Base-by-base conservation (phyloP, 2,888 invertebrate species). In the Itoplectis maculator region DNA sequence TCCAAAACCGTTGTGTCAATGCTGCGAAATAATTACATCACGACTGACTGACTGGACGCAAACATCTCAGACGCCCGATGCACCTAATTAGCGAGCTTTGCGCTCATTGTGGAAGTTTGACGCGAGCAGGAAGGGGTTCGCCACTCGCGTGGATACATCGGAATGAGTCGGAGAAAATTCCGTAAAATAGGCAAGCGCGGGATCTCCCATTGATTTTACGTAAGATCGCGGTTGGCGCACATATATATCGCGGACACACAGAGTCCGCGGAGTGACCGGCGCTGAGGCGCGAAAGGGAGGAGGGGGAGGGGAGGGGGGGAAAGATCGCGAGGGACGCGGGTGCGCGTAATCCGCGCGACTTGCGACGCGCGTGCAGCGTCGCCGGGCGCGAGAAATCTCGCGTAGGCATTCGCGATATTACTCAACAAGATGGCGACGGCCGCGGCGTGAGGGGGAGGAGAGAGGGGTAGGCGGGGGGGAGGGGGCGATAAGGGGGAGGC, bases 371-470 rank as follows among this genome's bases (percentile, higher is more conserved):
- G 56, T 56, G 66, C 11, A 40, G 61, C 23, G 35, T 59, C 73
- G 2, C 45, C 63, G 73, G 61, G 51, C 65, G 74, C 74, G 74
- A 74, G 74, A 65, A 74, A 63, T 74, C 74, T 74, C 78, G 61
- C 37, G 70, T 63, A 72, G 78, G 49, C 70, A 72, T 72, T 78
- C 78, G 51, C 7, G 51, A 65, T 69, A 78, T 78, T 78, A 70
- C 78, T 69, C 78, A 69, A 78, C 78, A 37, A 61, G 63, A 61
- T 51, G 63, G 73, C 47, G 61, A 45, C 45, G 59, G 56, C 47
- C 18, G 63, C 29, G 72, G 56, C 35, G 56, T 6, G n/a, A n/a
- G 35, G 8, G 11, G 49, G 49, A 35, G 73, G 35, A 5, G 29
- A 29, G 29, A 2, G 29, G 29, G 29, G 29, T 2, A 5, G 29